Conservation (phyloP, 2,888 invertebrate genomes). For the Eristalis intricaria region DNA sequence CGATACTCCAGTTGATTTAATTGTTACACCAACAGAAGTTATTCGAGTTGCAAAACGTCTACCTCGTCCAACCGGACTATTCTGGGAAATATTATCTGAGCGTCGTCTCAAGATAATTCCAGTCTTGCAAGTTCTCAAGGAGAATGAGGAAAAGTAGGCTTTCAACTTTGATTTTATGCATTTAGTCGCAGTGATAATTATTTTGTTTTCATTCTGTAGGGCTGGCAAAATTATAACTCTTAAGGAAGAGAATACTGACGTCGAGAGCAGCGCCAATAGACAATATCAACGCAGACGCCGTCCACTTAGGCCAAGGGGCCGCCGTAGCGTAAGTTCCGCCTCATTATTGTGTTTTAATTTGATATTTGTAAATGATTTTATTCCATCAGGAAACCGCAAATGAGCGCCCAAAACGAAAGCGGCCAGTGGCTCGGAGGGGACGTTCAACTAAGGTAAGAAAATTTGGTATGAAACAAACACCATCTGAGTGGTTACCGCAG, state of each 20-base stretch:
- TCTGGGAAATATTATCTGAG: slow-evolving; percentile 89
- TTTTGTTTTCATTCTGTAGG: slow-evolving; percentile 77
- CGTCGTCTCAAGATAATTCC: slow-evolving; percentile 88
- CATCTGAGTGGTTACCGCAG: no score
- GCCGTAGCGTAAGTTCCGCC: slow-evolving; percentile 63
- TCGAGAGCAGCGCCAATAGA: slow-evolving; percentile 83
- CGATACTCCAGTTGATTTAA: slow-evolving; percentile 93
- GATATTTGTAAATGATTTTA: neutral
- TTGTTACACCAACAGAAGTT: slow-evolving; percentile 91
- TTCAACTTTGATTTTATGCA: neutral
- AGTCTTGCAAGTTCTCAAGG: slow-evolving; percentile 86
- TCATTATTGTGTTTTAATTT: neutral
- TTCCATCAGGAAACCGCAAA: slow-evolving; percentile 47
- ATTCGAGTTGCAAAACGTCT: slow-evolving; percentile 84
- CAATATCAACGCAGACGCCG: slow-evolving; percentile 81
- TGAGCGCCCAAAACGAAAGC: slow-evolving; percentile 75
- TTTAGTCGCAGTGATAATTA: neutral
- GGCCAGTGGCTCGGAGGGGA: slow-evolving; percentile 75
- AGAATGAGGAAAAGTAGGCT: slow-evolving; percentile 85
- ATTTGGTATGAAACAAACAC: no score
- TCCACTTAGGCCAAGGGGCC: slow-evolving; percentile 51
- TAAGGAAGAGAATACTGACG: slow-evolving; percentile 87
- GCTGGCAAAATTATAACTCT: slow-evolving; percentile 85
- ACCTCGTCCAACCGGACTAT: slow-evolving; percentile 87
- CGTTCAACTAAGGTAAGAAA: slow-evolving; percentile 77